Percentiles rank a stretch among this genome's conserved stretches.
phyloP scores from a whole-genome alignment of 2,113 vertebrate species.

The Ciconia boyciana region DNA sequence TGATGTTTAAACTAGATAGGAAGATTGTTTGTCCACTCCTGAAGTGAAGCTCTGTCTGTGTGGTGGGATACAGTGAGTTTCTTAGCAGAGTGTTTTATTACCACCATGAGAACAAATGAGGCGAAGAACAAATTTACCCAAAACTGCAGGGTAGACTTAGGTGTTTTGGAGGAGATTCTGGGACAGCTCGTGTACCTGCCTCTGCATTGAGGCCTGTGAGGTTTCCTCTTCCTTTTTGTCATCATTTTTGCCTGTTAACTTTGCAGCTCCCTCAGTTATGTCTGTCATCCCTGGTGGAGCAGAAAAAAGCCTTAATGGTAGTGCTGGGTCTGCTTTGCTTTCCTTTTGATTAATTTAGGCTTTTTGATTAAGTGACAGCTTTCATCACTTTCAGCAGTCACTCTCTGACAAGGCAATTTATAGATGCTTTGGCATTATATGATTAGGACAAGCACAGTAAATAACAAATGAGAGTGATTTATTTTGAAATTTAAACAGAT shows the following conservation, averaged over 20 bases:
- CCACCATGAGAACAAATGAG: background rate
- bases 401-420: conserved; percentile 70
- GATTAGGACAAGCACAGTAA: conserved; percentile 61
- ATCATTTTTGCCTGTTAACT: background rate
- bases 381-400: conserved; percentile 58
- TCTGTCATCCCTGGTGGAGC: background rate
- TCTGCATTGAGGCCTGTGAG: background rate
- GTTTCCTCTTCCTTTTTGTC: background rate
- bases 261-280: background rate
- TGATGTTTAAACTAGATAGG: no score
- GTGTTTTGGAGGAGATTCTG: background rate
- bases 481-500: conserved; percentile 8
- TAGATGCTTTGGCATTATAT: conserved; percentile 53
- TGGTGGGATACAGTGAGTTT: background rate
- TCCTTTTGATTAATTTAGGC: conserved; percentile 61
- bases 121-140: background rate
- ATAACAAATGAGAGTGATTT: conserved; percentile 55
- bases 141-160: background rate
- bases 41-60: background rate
- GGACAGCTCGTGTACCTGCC: fast-evolving
- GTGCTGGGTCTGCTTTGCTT: background rate
- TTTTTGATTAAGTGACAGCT: conserved; percentile 71
- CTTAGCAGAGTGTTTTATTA: background rate
- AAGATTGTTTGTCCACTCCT: background rate
- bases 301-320: background rate